Base-by-base conservation (phyloP, 2,797 vertebrate species). In the Sandelia bainsii region DNA sequence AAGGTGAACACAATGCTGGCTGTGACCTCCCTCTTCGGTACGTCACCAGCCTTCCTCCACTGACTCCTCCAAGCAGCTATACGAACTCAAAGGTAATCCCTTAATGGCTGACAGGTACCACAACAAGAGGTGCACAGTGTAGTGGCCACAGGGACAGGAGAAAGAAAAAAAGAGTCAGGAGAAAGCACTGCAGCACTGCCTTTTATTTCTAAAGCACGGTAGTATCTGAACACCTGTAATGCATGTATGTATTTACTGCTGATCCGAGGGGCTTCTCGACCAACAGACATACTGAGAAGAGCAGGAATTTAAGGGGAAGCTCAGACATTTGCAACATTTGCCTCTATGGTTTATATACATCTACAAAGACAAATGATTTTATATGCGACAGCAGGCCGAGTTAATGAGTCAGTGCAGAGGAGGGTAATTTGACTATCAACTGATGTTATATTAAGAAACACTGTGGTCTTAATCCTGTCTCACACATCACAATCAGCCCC, bases 101-200 rank as follows among this genome's bases (percentile, higher is more conserved):
- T 72, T 90, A 88, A 92, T 89, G 71, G 81, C 84, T 75, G 76
- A 88, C 88, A 88, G 80, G 82, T 91, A 80, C 62, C 77, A 59
- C 75, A 75, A 76, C 52, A 65, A 48, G 42, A 74, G 22, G 39
- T 27, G 67, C 3, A n/a, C 3, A 53, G 62, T 39, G 44, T 23
- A 44, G 61, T 59, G 65, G 62, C 66, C 66, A 25, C 42, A 69
- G 58, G 64, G 59, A 54, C 32, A 25, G 60, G 56, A 60, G 6
- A 46, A 69, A 61, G 52, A 50, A 23, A 23, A 17, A 53, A 23
- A 23, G 17, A 53, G 22, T n/a, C 13, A 14, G 6, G 27, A 27
- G 62, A 60, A 66, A 62, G 69, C 50, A 11, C 42, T 4, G 12
- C 16, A 20, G 37, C 46, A 52, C 71, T 44, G 32, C 58, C n/a